Percentiles rank a stretch among this genome's conserved stretches.
These are phyloP conservation scores for Spodoptera littoralis DNA, from an alignment of 2,888 invertebrate species.

Conservation along the genomic window DNA sequence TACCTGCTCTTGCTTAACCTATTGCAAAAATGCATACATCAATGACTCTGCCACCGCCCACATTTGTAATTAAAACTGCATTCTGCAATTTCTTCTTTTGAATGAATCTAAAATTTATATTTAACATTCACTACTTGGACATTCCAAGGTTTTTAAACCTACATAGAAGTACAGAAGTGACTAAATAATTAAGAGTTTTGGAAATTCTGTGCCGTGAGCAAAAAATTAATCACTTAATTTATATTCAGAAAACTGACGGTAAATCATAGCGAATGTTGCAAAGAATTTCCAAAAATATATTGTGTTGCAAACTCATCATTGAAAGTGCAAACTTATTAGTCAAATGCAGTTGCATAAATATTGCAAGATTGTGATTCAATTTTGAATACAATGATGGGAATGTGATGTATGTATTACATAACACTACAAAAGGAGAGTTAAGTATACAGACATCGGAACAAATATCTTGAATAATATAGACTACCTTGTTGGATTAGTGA, in stretches of 20 bases:
- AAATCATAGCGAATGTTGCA: conserved; percentile 6
- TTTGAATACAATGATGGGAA: conserved; percentile 37
- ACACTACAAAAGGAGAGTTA: conserved; percentile 1
- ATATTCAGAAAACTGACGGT: conserved; percentile 2
- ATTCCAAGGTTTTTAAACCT: too few relatives aligned
- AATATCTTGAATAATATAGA: too few relatives aligned
- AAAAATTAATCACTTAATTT: conserved; percentile 13
- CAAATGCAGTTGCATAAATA: conserved; percentile 36
- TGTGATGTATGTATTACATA: conserved; percentile 5
- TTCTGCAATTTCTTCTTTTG: too few relatives aligned
- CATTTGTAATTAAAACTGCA: too few relatives aligned
- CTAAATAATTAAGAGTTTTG: conserved; percentile 1
- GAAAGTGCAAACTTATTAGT: conserved; percentile 13
- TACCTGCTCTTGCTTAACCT: too few relatives aligned
- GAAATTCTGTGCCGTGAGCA: neutral
- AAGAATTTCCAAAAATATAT: neutral
- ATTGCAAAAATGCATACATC: too few relatives aligned
- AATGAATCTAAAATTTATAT: too few relatives aligned
- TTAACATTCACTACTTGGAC: too few relatives aligned
- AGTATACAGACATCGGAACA: neutral
- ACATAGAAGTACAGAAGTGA: too few relatives aligned
- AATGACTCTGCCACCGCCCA: too few relatives aligned
- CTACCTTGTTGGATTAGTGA: too few relatives aligned
- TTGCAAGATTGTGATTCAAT: conserved; percentile 2
- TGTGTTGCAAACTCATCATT: neutral